phyloP scores from a whole-genome alignment of 2,113 vertebrate genomes.

The Benitochromis conjunctus region DNA sequence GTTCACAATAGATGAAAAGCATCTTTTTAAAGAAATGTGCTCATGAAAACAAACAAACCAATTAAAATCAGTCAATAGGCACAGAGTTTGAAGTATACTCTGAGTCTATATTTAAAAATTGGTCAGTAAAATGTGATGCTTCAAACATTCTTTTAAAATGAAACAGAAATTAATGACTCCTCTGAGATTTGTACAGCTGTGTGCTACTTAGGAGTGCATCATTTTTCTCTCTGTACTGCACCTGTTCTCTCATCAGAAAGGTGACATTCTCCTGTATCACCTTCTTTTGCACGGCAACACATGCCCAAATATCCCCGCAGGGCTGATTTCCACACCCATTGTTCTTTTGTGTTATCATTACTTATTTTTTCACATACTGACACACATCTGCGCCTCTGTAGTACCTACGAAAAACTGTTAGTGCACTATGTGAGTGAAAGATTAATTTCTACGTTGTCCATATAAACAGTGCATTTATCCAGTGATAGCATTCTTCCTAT shows the following conservation, averaged over 20 bases:
- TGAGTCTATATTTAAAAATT: neutral
- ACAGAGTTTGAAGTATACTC: neutral
- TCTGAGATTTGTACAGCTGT: neutral
- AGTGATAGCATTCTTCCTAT: neutral
- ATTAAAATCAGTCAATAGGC: neutral
- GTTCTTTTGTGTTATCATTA: neutral
- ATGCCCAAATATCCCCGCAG: neutral
- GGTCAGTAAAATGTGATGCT: neutral
- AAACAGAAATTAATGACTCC: neutral
- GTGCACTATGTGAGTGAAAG: neutral
- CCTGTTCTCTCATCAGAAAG: neutral
- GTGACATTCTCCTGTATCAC: neutral
- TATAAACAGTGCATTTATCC: neutral
- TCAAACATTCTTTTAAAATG: neutral
- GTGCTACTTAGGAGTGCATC: neutral
- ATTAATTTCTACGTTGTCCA: neutral
- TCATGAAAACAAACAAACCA: neutral
- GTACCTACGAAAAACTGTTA: neutral
- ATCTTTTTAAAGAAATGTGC: neutral
- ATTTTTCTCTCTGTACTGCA: neutral
- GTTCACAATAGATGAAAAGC: neutral
- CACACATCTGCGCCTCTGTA: neutral
- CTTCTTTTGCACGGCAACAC: neutral
- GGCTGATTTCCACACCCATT: neutral
- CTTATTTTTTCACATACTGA: neutral